phyloP scores from a whole-genome alignment of 1,140 invertebrate genomes.

The Ceratina japonica region DNA sequence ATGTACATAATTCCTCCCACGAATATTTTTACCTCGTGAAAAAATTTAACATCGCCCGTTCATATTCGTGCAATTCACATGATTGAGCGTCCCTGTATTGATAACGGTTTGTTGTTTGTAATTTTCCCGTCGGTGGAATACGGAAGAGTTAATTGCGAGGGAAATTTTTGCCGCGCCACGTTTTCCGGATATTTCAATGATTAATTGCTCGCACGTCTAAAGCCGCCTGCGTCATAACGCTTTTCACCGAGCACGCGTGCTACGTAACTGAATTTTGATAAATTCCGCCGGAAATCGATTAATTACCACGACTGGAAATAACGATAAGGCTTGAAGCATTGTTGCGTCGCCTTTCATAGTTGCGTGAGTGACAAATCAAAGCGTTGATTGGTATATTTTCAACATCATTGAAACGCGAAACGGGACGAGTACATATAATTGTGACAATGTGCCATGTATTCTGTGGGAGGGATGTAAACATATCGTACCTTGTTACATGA shows the following conservation, averaged over 20 bases:
- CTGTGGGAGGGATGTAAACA: no score
- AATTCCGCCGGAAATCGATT: background rate
- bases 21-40: no score
- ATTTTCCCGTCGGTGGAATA: background rate
- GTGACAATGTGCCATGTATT: no score
- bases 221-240: background rate
- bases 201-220: background rate
- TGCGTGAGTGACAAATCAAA: background rate
- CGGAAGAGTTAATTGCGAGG: background rate
- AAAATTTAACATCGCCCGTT: no score
- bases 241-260: background rate
- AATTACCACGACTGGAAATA: background rate
- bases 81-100: background rate
- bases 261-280: background rate
- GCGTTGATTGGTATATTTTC: no score
- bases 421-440: no score
- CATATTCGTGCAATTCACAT: background rate
- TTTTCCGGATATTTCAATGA: slow-evolving; percentile 3
- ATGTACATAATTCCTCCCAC: no score
- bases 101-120: background rate
- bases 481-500: no score
- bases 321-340: background rate
- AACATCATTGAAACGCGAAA: no score
- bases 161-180: background rate
- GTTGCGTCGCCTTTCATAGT: background rate